Evolutionary conservation across 2,888 invertebrate genomes (phyloP).

Genomic region (Lochmaea capreae): DNA sequence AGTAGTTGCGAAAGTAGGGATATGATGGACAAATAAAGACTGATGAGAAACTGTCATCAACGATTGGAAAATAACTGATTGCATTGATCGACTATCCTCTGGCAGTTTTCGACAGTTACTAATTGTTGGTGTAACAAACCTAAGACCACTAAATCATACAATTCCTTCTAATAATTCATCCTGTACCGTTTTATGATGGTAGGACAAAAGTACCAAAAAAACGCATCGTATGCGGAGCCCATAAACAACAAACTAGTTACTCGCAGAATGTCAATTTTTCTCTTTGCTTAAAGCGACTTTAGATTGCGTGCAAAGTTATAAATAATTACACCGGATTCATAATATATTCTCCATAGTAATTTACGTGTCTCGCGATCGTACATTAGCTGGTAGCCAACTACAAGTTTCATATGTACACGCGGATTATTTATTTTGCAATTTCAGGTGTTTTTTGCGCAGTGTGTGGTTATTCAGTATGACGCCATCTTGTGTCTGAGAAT

Average conservation of each 20-base stretch:
- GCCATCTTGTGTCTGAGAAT: constrained; percentile 35
- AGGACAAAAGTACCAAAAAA: constrained; percentile 7
- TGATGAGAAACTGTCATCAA: too few species aligned
- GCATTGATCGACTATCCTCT: too few species aligned
- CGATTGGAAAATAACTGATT: too few species aligned
- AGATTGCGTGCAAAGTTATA: constrained; percentile 61
- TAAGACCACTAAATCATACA: too few species aligned
- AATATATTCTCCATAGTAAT: constrained; percentile 61
- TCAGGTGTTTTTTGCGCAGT: constrained; percentile 53
- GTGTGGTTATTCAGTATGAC: constrained; percentile 51
- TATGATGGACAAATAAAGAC: too few species aligned
- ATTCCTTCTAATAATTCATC: not conserved
- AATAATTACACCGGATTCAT: constrained; percentile 58
- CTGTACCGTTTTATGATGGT: not conserved
- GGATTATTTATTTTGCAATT: constrained; percentile 57
- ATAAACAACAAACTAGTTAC: constrained; percentile 43
- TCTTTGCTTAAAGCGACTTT: constrained; percentile 46
- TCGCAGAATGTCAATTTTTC: constrained; percentile 46
- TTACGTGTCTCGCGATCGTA: constrained; percentile 61
- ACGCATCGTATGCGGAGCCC: constrained; percentile 18
- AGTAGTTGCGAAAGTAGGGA: too few species aligned
- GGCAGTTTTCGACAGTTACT: too few species aligned
- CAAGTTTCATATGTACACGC: constrained; percentile 58
- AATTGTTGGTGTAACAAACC: too few species aligned
- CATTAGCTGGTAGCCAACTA: constrained; percentile 63